Base-by-base conservation (phyloP, 2,888 invertebrate species). In the Drosophila eohydei region DNA sequence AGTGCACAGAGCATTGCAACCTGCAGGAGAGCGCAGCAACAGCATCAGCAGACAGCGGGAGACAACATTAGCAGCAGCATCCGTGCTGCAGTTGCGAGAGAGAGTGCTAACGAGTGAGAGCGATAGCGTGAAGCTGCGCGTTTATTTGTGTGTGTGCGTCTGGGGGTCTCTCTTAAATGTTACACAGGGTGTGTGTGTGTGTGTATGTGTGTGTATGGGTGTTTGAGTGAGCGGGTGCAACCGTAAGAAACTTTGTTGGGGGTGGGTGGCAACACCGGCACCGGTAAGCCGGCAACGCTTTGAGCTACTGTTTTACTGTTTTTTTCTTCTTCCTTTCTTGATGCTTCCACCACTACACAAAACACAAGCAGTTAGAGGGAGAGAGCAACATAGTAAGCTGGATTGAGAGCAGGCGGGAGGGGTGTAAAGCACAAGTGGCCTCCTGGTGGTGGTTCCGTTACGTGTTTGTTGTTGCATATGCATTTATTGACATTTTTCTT, bases 401-500 rank as follows among this genome's bases (percentile, higher is more conserved):
- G 11, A 36, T 57, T 46, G 38, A 48, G 38, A 30, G 38, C 48
- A 48, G 38, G 57, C 56, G 28, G 34, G 52, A 12, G 57, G 57
- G 43, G 43, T 30, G 55, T 32, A 51, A 62, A 63, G 66, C 30
- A 65, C 34, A 51, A 80, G 43, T 57, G 66, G 60, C 58, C 76
- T 85, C 74, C 85, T 88, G 84, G 84, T 84, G 89, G 84, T 84
- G 76, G 88, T 74, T 77, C 67, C 69, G 68, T 72, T 78, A 71
- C 60, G 65, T 62, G 58, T 52, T 65, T 76, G 71, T 64, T 78
- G 56, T 64, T 64, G 76, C 66, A 69, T 71, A 74, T 88, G 85
- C 82, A 89, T 89, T 89, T 84, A 84, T 84, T 84, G 84, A 84
- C 84, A 89, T 84, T 84, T 84, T 40, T 34, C 52, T 46, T 38